A percentile compares a stretch with the other conserved stretches of the same genome.
Evolutionary conservation across 2,113 vertebrate genomes (phyloP).

Genomic region (Microtus montanus): DNA sequence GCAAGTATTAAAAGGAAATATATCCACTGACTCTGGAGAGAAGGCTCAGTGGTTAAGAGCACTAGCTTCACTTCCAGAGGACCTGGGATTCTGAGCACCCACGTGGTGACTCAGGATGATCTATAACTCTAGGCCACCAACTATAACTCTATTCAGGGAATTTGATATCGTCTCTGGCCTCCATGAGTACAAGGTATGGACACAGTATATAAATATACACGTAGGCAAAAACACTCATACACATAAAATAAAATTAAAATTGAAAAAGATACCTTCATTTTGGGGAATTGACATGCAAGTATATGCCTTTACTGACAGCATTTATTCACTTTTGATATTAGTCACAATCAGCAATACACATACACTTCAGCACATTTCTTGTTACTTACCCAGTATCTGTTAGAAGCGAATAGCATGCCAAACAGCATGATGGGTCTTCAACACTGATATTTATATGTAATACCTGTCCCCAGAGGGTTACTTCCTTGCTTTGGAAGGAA

Average conservation of each 20-base stretch:
- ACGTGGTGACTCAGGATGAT: not conserved
- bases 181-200: not conserved
- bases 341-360: not conserved
- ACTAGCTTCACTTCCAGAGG: not conserved
- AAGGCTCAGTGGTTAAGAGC: not conserved
- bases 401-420: not conserved
- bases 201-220: not conserved
- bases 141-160: not conserved
- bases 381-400: not conserved
- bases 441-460: not conserved
- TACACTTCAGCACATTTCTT: not conserved
- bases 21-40: not conserved
- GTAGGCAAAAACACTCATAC: not conserved
- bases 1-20: not conserved
- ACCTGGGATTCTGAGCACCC: not conserved
- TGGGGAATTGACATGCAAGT: slow-evolving; percentile 5
- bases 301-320: not conserved
- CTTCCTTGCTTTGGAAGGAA: slow-evolving; percentile 42
- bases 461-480: slow-evolving; percentile 4
- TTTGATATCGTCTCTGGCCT: not conserved
- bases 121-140: not conserved
- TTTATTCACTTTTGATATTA: slow-evolving; percentile 6
- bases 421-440: not conserved
- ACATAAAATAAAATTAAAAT: not conserved
- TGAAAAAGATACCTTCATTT: not conserved